Evolutionary conservation across 2,888 invertebrate species (phyloP).

Genomic region (Homarus gammarus): DNA sequence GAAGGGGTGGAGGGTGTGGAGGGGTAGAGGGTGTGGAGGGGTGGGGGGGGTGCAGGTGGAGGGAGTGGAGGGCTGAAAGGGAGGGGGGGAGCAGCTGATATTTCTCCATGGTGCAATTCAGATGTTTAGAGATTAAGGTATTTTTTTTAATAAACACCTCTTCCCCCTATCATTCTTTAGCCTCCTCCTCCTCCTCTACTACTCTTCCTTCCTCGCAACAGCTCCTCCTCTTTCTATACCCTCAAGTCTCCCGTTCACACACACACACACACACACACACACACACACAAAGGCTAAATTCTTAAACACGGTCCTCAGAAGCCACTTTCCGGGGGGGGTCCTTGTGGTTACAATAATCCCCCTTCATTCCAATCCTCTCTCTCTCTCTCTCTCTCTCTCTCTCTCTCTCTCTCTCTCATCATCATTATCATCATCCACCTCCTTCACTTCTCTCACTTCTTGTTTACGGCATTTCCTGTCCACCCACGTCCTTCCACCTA

Average conservation of each 20-base stretch:
- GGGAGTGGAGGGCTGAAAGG: background rate
- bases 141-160: no score
- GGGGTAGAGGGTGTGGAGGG: no score
- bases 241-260: background rate
- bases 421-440: background rate
- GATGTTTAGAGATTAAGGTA: no score
- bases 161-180: no score
- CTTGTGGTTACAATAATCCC: no score
- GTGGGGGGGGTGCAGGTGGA: no score
- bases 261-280: background rate
- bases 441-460: background rate
- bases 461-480: no score
- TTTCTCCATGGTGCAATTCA: background rate
- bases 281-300: background rate
- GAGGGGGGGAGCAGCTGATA: background rate
- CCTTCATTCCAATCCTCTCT: background rate
- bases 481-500: no score
- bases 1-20: no score
- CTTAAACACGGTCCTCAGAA: no score
- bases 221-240: background rate
- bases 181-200: background rate
- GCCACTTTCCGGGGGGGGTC: no score
- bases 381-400: conserved; percentile 21
- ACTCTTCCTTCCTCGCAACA: background rate
- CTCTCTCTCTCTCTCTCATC: conserved; percentile 5